Evolutionary conservation across 92 coral and sea anemone species (phyloP), one percentile per base, ranked within the genome.

Genomic region (Porites divaricata): DNA sequence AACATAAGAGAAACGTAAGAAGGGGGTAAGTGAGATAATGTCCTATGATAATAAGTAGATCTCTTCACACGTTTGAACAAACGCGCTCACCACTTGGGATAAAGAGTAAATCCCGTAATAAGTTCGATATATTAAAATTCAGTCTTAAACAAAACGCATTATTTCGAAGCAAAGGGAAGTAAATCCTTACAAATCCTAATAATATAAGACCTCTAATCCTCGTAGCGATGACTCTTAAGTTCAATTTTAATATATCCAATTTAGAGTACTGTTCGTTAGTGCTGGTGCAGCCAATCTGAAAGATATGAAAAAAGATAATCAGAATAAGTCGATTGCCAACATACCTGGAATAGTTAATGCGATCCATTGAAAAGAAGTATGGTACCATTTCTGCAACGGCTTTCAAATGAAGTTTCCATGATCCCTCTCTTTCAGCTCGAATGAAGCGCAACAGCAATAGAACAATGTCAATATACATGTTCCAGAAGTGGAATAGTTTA

Each of bases 401-500:
- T 3, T 28, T 61, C 45, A 91, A 85, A 57, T 91, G 95, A 10
- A 91, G 89, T 20, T 75, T 62, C 92, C 95, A 91, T 21, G 76
- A 76, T 21, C 95, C 95, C 72, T 76, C 86, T 19, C 88, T 74
- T 77, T 88, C 95, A 12, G 95, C 95, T 79, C 84, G 64, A 63
- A 91, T 91, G 59, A 91, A 88, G 70, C 81, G 90, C 17, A 88
- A 59, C 63, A 88, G 79, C 54, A 91, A 69, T 57, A 81, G 62
- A 9, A 85, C 90, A 71, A 85, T 48, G 13, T 85, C 87, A 41
- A 84, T 88, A 22, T 85, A 91, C 71, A 64, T 54, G 16, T 69
- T 77, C 95, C 95, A 91, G 88, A 91, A 91, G 17, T 73, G 56
- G 72, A 91, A 88, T 71, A 91, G 74, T 70, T 91, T 78, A 58